phyloP scores from a whole-genome alignment of 2,113 vertebrate species.

The Leucopsar rothschildi region DNA sequence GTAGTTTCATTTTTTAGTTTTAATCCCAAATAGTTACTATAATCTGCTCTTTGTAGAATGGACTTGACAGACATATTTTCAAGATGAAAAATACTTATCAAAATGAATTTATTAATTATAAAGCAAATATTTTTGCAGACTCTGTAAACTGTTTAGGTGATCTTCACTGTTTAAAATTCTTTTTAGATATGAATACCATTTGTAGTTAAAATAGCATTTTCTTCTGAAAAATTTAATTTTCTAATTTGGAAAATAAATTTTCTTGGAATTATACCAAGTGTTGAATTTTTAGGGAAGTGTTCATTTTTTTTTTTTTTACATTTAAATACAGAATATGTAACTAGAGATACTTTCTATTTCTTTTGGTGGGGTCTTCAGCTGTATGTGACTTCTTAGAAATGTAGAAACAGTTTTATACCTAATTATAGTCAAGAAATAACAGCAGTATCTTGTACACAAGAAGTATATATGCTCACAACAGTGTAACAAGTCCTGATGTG shows the following conservation, averaged over 20 bases:
- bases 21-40: neutral
- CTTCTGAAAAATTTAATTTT: neutral
- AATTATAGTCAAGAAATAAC: neutral
- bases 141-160: neutral
- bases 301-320: neutral
- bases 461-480: neutral
- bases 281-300: neutral
- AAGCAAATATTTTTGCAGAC: neutral
- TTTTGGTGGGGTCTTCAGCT: neutral
- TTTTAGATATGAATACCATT: neutral
- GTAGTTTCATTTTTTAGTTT: neutral
- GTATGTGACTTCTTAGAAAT: neutral
- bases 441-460: neutral
- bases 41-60: neutral
- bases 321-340: neutral
- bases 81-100: neutral
- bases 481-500: neutral
- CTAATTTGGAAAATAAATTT: neutral
- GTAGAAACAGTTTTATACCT: neutral
- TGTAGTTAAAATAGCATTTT: neutral
- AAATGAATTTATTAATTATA: neutral
- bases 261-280: neutral
- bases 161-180: neutral
- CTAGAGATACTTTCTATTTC: neutral
- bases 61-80: neutral